These are phyloP conservation scores for Xiphorhynchus erythropygius DNA, from an alignment of 2,797 vertebrate genomes.

Conservation along the genomic window DNA sequence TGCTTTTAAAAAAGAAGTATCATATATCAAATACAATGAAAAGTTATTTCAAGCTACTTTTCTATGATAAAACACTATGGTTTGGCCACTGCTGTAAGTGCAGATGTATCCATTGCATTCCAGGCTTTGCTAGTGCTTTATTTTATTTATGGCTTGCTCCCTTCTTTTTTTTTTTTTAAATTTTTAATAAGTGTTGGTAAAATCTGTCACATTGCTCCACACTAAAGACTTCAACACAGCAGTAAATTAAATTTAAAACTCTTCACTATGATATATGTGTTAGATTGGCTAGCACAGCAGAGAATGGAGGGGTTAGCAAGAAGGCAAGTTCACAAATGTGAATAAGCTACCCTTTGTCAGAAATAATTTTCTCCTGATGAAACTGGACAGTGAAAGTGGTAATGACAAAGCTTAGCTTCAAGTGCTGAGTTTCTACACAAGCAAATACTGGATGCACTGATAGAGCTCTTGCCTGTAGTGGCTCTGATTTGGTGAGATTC, in stretches of 20 bases:
- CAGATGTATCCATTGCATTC: constrained; percentile 24
- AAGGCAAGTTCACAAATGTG: neutral
- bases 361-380: neutral
- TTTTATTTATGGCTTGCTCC: constrained; percentile 42
- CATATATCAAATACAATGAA: constrained; percentile 22
- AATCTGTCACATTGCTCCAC: neutral
- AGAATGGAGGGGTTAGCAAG: neutral
- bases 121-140: neutral
- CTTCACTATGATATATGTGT: neutral
- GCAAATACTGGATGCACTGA: rapidly evolving
- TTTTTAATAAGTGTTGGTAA: constrained; percentile 30
- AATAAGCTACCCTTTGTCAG: neutral
- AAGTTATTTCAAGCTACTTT: constrained; percentile 55
- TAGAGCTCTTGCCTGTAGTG: neutral
- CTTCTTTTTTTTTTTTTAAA: neutral
- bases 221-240: neutral
- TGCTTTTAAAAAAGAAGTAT: constrained; percentile 31
- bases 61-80: constrained; percentile 29
- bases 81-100: neutral
- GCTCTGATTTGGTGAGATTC: neutral
- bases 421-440: neutral
- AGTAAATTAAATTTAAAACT: neutral
- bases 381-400: neutral
- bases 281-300: neutral
- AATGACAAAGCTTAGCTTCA: neutral